These are phyloP conservation scores for Conus ventricosus DNA, from an alignment of 1,140 invertebrate species.

Conservation along the genomic window DNA sequence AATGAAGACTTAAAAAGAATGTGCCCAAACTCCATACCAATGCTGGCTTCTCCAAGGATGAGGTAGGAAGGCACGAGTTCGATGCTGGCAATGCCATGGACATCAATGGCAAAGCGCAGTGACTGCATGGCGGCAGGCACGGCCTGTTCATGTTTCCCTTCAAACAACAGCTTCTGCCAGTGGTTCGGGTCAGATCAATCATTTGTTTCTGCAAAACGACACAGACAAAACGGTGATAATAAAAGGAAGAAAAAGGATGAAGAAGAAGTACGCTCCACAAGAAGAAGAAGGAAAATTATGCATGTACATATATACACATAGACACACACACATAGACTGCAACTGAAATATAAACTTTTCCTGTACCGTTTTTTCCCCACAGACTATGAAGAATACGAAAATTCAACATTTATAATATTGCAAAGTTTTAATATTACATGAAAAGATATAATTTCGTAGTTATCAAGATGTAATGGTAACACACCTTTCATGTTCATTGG, in stretches of 20 bases:
- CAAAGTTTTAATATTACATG: too few relatives aligned
- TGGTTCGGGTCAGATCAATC: constrained; percentile 72
- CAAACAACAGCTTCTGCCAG: constrained; percentile 73
- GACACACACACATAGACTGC: background rate
- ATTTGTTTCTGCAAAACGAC: constrained; percentile 65
- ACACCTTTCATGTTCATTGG: too few relatives aligned
- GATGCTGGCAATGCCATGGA: constrained; percentile 73
- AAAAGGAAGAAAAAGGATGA: too few relatives aligned
- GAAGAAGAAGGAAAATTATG: background rate
- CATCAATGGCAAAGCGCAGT: constrained; percentile 72
- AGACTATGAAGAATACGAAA: background rate
- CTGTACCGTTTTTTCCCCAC: too few relatives aligned
- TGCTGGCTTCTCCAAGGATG: constrained; percentile 74
- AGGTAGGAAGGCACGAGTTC: constrained; percentile 75
- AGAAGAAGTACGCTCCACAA: background rate
- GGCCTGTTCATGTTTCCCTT: constrained; percentile 73
- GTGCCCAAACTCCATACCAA: constrained; percentile 59
- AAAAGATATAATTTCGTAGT: too few relatives aligned
- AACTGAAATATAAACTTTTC: too few relatives aligned
- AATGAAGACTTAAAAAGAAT: too few relatives aligned
- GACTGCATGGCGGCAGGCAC: constrained; percentile 75
- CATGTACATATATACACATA: background rate
- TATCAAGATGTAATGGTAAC: too few relatives aligned
- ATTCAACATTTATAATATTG: background rate
- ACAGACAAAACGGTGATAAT: background rate